phyloP scores from a whole-genome alignment of 2,888 invertebrate genomes.

The Gortyna flavago region DNA sequence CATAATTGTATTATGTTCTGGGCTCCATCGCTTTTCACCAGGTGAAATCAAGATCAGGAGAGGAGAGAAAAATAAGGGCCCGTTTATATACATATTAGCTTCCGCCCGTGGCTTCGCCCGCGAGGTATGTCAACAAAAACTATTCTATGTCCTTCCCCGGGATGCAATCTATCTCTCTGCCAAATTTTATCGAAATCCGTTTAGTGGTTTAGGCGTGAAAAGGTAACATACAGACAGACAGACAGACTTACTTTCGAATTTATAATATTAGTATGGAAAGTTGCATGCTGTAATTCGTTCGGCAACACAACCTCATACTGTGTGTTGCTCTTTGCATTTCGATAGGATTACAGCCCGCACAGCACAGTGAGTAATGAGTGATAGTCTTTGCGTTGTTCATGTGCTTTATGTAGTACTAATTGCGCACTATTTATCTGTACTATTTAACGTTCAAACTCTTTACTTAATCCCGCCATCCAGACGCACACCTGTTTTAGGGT shows the following conservation, averaged over 20 bases:
- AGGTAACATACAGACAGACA: too few species aligned
- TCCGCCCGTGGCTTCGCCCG: too few species aligned
- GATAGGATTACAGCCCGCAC: conserved; percentile 3
- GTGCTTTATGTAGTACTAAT: neutral
- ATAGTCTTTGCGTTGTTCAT: neutral
- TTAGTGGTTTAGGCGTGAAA: too few species aligned
- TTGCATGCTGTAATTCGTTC: neutral
- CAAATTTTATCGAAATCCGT: too few species aligned
- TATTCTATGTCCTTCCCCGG: too few species aligned
- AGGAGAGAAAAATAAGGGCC: neutral
- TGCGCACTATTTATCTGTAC: neutral
- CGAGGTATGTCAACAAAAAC: too few species aligned
- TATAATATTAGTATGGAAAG: too few species aligned
- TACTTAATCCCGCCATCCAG: too few species aligned
- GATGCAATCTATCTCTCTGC: too few species aligned
- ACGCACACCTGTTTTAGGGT: neutral
- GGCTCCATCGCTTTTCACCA: neutral
- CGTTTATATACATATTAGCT: too few species aligned
- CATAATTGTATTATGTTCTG: neutral
- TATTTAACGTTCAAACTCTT: neutral
- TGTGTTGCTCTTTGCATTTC: conserved; percentile 31
- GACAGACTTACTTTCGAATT: too few species aligned
- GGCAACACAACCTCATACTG: conserved; percentile 22
- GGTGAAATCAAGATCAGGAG: neutral
- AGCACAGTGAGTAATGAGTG: neutral